Base-by-base conservation (phyloP, 2,113 vertebrate species). In the Cynocephalus volans region DNA sequence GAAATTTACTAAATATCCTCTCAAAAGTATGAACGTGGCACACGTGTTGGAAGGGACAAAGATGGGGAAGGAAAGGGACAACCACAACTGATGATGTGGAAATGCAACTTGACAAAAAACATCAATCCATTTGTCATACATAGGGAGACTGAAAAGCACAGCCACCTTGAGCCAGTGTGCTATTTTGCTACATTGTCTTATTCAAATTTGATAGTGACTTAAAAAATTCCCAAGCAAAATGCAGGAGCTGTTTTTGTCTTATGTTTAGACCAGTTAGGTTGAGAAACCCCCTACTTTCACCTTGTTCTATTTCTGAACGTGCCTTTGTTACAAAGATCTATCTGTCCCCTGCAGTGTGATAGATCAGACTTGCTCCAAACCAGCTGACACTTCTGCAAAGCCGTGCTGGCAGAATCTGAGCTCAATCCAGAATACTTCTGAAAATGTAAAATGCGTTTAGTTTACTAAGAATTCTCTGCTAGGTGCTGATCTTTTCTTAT, bases 191-290 rank as follows among this genome's bases (percentile, higher is more conserved):
- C 0, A 12, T 5, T 58, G 6, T 28, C 97, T 97, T 69, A 62
- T 48, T 93, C 84, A 33, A 28, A 92, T 23, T 62, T 95, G 54
- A 5, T 8, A 33, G 21, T 72, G 45, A 96, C 65, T 93, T 90
- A 2, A 87, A 56, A 86, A 97, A 96, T 36, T 90, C 17, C 60
- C 69, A 72, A 97, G 92, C 85, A 96, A 90, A 93, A 31, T 0
- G 8, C 95, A 60, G 58, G 33, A 93, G 3, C 2, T 80, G 1
- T 82, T 69, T 92, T 93, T 21, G 54, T 67, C 92, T 86, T 93
- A 67, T 0, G 7, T 96, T 97, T 93, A 88, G 0, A 12, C 97
- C 80, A 93, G 31, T 11, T 77, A 88, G 14, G 9, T n/a, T 54
- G 69, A 96, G n/a, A 93, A 45, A 33, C 73, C 94, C 80, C 24